Conservation (phyloP, 2,888 invertebrate species). For the Gonocerus acuteangulatus region DNA sequence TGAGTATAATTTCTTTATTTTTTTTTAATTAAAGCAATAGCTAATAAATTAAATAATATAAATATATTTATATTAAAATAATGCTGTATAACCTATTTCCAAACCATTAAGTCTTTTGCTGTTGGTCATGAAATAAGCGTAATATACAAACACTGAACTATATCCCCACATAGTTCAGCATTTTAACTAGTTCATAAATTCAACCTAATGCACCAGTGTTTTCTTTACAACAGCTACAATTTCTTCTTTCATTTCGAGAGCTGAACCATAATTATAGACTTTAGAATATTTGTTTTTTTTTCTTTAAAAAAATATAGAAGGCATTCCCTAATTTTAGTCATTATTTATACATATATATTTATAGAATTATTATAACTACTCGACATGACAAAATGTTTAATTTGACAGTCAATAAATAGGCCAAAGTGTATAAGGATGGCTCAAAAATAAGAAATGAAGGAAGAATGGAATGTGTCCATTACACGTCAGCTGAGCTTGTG, state of each 20-base stretch:
- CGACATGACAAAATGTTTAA: constrained; percentile 14
- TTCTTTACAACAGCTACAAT: constrained; percentile 6
- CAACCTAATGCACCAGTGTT: constrained; percentile 24
- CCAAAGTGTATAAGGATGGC: constrained; percentile 10
- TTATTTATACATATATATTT: background rate
- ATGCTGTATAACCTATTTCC: constrained; percentile 32
- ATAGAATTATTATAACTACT: background rate
- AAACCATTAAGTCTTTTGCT: constrained; percentile 28
- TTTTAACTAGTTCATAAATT: constrained; percentile 9
- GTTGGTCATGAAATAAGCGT: constrained; percentile 35
- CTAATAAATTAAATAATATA: constrained; percentile 1
- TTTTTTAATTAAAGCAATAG: background rate
- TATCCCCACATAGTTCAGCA: constrained; percentile 20
- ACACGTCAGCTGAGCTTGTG: constrained; percentile 23
- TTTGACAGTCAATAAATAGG: constrained; percentile 16
- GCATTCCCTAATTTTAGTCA: background rate
- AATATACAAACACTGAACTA: constrained; percentile 26
- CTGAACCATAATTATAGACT: constrained; percentile 14
- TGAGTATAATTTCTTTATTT: background rate
- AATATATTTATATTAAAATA: background rate
- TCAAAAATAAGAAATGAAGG: background rate
- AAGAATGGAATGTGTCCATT: constrained; percentile 8
- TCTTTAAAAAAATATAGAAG: constrained; percentile 22
- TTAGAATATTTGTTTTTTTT: background rate
- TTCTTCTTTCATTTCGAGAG: constrained; percentile 6